These are phyloP conservation scores for Astropecten irregularis DNA, from an alignment of 53 echinoderm and acorn worm genomes.

Conservation along the genomic window DNA sequence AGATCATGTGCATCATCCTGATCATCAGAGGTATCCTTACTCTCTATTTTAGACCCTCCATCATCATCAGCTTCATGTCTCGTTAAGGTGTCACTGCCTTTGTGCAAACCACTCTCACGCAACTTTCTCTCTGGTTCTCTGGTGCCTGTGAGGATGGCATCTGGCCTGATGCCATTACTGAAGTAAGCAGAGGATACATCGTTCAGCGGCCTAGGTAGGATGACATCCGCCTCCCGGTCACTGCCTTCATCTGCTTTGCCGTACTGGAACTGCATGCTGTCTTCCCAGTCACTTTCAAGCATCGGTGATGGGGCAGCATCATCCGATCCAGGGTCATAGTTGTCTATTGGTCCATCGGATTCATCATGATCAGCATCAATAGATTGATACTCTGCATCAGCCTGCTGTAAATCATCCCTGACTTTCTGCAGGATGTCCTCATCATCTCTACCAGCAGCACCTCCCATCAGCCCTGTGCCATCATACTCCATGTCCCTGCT, in stretches of 20 bases:
- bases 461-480: no score
- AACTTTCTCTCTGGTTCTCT: neutral
- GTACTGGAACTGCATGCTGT: conserved; percentile 49
- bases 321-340: conserved; percentile 9
- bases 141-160: conserved; percentile 5
- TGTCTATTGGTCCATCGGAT: neutral
- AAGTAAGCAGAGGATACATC: conserved; percentile 73
- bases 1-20: neutral
- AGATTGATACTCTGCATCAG: conserved; percentile 13
- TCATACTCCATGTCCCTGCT: neutral
- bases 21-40: neutral
- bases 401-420: conserved; percentile 20
- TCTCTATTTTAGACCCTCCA: neutral
- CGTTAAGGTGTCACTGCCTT: neutral
- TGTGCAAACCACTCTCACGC: neutral
- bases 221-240: conserved; percentile 28
- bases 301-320: conserved; percentile 1
- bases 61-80: neutral
- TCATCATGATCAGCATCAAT: neutral
- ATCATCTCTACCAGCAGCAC: no score
- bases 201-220: conserved; percentile 82
- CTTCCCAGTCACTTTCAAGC: conserved; percentile 53
- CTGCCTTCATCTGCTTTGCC: conserved; percentile 7
- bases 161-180: conserved; percentile 40
- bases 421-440: conserved; percentile 29